phyloP scores from a whole-genome alignment of 37 sponge, comb jelly and placozoan species.

The Oopsacas minuta region DNA sequence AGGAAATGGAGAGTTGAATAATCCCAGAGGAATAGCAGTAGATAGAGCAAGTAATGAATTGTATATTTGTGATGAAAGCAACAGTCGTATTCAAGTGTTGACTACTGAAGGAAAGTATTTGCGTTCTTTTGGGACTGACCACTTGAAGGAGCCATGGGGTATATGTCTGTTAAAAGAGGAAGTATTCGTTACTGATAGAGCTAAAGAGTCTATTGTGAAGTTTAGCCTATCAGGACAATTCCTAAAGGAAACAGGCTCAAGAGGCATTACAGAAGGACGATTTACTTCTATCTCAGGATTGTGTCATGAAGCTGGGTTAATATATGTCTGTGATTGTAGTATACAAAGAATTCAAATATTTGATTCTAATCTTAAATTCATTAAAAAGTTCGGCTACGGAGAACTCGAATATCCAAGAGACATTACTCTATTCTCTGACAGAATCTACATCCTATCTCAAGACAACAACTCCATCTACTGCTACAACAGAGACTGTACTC shows the following conservation, averaged over 20 bases:
- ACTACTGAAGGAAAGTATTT: background rate
- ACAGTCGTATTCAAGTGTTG: constrained; percentile 15
- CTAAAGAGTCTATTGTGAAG: no score
- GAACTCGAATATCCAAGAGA: background rate
- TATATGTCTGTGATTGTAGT: no score
- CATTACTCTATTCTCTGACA: no score
- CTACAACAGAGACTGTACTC: background rate
- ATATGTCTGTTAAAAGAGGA: background rate
- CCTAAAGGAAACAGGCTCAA: no score
- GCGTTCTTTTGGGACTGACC: background rate
- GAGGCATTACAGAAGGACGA: no score
- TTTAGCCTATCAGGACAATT: no score
- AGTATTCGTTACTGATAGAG: background rate
- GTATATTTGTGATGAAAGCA: background rate
- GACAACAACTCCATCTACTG: no score
- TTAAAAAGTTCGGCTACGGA: background rate
- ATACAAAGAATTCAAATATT: background rate
- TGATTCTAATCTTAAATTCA: background rate
- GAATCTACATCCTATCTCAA: no score
- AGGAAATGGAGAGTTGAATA: background rate
- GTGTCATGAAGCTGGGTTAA: no score
- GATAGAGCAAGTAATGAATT: background rate
- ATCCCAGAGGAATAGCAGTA: background rate
- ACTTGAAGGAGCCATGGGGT: background rate
- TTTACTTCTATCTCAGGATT: background rate